Conservation (phyloP, 2,888 invertebrate genomes). For the Torymus aiolomorphi region DNA sequence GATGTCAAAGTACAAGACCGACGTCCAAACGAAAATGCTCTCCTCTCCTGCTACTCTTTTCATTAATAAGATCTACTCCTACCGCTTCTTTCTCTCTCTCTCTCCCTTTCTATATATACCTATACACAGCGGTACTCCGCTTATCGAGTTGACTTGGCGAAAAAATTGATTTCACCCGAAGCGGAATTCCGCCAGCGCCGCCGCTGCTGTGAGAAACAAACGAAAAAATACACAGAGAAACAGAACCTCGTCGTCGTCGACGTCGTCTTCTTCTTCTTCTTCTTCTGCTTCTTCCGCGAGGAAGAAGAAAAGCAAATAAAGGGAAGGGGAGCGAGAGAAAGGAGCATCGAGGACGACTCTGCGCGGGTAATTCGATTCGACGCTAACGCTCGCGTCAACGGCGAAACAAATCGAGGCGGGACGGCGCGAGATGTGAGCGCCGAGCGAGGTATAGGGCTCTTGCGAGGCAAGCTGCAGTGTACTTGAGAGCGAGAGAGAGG, state of each 20-base stretch:
- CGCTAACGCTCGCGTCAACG: conserved; percentile 45
- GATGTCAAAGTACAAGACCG: background rate
- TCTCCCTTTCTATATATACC: background rate
- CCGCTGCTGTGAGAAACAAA: conserved; percentile 27
- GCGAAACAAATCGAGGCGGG: conserved; percentile 40
- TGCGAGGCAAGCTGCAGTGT: too few species aligned
- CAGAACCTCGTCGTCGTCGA: conserved; percentile 24
- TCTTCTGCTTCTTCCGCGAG: background rate
- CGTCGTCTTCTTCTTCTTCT: conserved; percentile 11
- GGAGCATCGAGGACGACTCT: background rate
- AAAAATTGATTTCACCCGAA: conserved; percentile 54
- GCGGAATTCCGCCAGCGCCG: conserved; percentile 50
- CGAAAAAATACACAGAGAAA: conserved; percentile 29
- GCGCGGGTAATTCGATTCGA: conserved; percentile 46
- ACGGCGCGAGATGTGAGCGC: background rate
- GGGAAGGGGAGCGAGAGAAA: background rate
- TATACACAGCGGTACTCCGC: conserved; percentile 2
- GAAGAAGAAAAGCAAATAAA: background rate
- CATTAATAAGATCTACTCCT: conserved; percentile 45
- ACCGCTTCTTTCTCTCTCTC: background rate
- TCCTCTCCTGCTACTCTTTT: conserved; percentile 2
- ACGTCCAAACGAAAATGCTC: conserved; percentile 27
- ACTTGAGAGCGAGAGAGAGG: too few species aligned
- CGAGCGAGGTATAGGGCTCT: too few species aligned
- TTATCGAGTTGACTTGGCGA: conserved; percentile 53